Evolutionary conservation across 1,140 invertebrate genomes (phyloP).

Genomic region (Microvelia longipes): DNA sequence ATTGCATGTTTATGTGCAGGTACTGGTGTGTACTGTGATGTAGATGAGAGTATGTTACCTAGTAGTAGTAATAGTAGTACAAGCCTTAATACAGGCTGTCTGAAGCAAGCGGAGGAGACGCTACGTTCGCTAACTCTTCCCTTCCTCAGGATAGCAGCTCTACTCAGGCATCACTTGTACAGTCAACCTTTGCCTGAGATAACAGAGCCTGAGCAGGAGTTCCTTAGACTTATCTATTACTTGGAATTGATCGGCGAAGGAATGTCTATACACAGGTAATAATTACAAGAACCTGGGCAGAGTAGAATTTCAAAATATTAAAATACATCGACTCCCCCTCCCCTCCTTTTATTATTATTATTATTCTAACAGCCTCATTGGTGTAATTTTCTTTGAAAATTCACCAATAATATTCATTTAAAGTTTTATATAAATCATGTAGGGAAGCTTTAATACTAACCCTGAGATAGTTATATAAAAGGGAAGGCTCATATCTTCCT

Average conservation of each 20-base stretch:
- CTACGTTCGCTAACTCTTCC: constrained; percentile 60
- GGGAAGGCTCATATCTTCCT: too few relatives aligned
- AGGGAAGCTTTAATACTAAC: too few relatives aligned
- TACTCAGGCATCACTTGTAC: constrained; percentile 75
- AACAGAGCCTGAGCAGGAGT: constrained; percentile 44
- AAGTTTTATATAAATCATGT: too few relatives aligned
- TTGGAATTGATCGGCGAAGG: constrained; percentile 52
- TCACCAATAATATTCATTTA: too few relatives aligned
- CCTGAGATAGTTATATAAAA: too few relatives aligned
- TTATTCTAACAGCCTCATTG: too few relatives aligned
- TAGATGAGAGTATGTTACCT: background rate
- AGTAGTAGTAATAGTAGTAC: background rate
- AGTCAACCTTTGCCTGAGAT: constrained; percentile 59
- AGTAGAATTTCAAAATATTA: too few relatives aligned
- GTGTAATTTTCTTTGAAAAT: too few relatives aligned
- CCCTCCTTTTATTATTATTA: too few relatives aligned
- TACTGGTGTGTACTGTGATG: background rate
- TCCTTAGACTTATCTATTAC: constrained; percentile 54
- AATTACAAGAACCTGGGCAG: too few relatives aligned
- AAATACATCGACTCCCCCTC: too few relatives aligned
- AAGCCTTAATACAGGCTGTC: background rate
- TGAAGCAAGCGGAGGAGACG: constrained; percentile 14
- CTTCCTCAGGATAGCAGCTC: constrained; percentile 64
- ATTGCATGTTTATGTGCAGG: too few relatives aligned
- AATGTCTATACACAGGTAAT: constrained; percentile 28